These are phyloP conservation scores for Aspiorhynchus laticeps DNA, from an alignment of 2,113 vertebrate species.

Conservation along the genomic window DNA sequence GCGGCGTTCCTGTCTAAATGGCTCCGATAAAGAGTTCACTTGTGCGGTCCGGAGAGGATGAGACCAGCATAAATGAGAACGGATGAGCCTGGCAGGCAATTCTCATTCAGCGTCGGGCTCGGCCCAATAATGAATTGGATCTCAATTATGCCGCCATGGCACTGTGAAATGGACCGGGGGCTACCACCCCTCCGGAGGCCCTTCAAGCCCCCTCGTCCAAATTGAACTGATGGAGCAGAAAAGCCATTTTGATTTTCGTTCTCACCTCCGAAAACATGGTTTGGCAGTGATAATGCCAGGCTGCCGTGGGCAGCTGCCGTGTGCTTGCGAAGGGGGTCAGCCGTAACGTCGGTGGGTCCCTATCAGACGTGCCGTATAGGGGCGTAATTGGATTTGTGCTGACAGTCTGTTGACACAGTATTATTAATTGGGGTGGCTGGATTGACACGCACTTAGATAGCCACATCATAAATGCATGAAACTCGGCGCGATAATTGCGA, in stretches of 20 bases:
- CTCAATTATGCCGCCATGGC: conserved; percentile 53
- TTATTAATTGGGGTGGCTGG: conserved; percentile 54
- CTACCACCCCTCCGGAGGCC: conserved; percentile 54
- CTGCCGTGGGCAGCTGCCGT: conserved; percentile 27
- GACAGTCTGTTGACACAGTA: conserved; percentile 59
- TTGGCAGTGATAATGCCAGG: conserved; percentile 25
- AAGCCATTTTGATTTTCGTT: conserved; percentile 59
- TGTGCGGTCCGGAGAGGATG: conserved; percentile 44
- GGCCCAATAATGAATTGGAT: conserved; percentile 59
- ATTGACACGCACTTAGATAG: conserved; percentile 56
- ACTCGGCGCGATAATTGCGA: conserved; percentile 53
- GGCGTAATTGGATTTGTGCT: conserved; percentile 57
- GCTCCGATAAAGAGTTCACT: conserved; percentile 48
- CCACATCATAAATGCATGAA: conserved; percentile 57
- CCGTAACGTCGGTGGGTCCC: neutral
- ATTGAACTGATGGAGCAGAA: conserved; percentile 61
- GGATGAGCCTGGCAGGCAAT: conserved; percentile 50
- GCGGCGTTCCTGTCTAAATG: neutral
- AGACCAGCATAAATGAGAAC: conserved; percentile 52
- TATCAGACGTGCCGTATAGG: conserved; percentile 41
- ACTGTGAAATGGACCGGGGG: conserved; percentile 52
- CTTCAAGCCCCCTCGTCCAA: conserved; percentile 54
- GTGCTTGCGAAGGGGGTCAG: conserved; percentile 24
- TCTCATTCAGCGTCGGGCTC: conserved; percentile 52
- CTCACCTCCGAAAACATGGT: conserved; percentile 41